Evolutionary conservation across 2,888 invertebrate genomes (phyloP), one percentile per base, ranked within the genome.

Genomic region (Nudaria mundana): DNA sequence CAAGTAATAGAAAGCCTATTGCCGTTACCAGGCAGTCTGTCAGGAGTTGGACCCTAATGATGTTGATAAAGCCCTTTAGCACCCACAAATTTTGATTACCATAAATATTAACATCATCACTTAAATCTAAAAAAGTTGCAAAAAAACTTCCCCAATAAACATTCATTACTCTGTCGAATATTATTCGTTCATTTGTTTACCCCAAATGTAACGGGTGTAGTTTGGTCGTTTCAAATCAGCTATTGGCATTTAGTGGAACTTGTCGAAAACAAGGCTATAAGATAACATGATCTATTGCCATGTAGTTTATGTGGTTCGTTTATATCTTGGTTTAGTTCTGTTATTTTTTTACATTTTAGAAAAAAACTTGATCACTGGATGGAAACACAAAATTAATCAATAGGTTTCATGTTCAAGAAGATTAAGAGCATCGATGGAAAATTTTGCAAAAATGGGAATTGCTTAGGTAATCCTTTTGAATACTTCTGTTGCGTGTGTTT

Each of bases 101-200:
- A n/a, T n/a, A n/a, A n/a, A n/a, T 16, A 46, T 40, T 38, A 46
- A 36, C 31, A 47, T 58, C 56, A 43, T 36, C 25, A 43, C 44
- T 58, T 57, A 50, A 37, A 39, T 32, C 48, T 31, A 52, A 52
- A 53, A 32, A 52, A 50, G 48, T 57, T 55, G 54, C 56, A 52
- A 57, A 30, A 8, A 20, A 59, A 59, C 36, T 60, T 59, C 26
- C 5, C 7, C 44, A 37, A 55, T 59, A 55, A 50, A 60, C 47
- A 60, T 56, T 52, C 12, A 33, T 48, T 56, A 52, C 43, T 34
- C 40, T 40, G 61, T 56, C 47, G 47, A 57, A 60, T 56, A 56
- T 42, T 56, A 51, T 60, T 53, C 56, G 48, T 56, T 60, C 56
- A 60, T 60, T 60, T 60, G 59, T 61, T 57, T 56, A 48, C 53